phyloP scores from a whole-genome alignment of 2,797 vertebrate species.

The Cygnus olor region DNA sequence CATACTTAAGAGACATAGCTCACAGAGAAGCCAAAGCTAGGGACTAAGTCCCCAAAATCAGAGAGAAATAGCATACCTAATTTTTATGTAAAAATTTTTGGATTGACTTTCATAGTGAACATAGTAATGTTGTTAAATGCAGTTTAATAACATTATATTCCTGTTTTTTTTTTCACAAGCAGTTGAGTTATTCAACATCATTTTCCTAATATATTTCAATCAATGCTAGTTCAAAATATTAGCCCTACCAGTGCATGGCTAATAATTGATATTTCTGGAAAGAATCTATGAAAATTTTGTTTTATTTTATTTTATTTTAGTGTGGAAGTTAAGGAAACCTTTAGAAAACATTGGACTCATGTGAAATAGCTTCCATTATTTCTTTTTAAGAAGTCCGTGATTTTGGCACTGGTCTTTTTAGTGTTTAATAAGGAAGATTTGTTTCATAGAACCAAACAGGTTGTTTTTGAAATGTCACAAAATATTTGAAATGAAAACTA shows the following conservation, averaged over 20 bases:
- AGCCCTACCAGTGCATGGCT: background rate
- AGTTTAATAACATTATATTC: background rate
- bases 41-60: background rate
- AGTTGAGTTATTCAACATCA: background rate
- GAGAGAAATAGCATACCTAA: background rate
- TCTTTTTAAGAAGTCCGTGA: background rate
- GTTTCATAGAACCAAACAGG: background rate
- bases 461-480: background rate
- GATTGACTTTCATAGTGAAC: background rate
- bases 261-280: background rate
- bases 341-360: background rate
- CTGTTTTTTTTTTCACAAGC: background rate
- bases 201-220: background rate
- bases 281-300: background rate
- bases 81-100: background rate
- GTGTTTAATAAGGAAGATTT: background rate
- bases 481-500: background rate
- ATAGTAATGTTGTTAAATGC: background rate
- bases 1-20: background rate
- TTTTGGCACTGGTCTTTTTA: background rate
- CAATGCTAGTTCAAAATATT: background rate
- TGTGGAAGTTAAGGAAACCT: background rate
- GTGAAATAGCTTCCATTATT: background rate
- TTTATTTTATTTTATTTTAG: background rate
- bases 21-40: background rate